A percentile compares a stretch with the other conserved stretches of the same genome.
Conservation (phyloP, 2,113 vertebrate genomes). For the Cavia porcellus region DNA sequence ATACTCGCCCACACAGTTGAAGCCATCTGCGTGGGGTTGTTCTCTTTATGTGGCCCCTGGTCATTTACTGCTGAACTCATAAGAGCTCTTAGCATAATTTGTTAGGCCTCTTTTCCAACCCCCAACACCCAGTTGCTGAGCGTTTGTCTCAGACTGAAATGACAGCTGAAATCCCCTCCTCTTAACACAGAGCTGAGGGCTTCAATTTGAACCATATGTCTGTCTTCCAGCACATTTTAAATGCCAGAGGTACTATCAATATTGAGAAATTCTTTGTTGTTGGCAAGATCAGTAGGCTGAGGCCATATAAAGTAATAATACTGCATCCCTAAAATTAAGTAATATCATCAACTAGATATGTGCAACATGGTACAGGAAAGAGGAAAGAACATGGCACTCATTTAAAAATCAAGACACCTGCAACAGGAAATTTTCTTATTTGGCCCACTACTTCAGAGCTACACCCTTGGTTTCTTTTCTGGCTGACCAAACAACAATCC, state of each 20-base stretch:
- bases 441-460: slow-evolving; percentile 32
- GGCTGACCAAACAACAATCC: slow-evolving; percentile 50
- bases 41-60: slow-evolving; percentile 47
- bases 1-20: not conserved
- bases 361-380: not conserved
- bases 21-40: not conserved
- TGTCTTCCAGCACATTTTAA: slow-evolving; percentile 60
- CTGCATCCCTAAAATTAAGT: not conserved
- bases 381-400: not conserved
- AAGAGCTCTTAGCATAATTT: slow-evolving; percentile 45
- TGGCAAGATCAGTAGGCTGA: slow-evolving; percentile 15
- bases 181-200: slow-evolving; percentile 49
- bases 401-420: slow-evolving; percentile 36
- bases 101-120: slow-evolving; percentile 59
- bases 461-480: slow-evolving; percentile 29
- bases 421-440: slow-evolving; percentile 45
- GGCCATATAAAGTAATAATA: not conserved
- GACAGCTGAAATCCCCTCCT: slow-evolving; percentile 41
- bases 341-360: not conserved
- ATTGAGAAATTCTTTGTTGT: slow-evolving; percentile 67
- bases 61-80: slow-evolving; percentile 44
- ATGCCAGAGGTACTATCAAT: slow-evolving; percentile 53
- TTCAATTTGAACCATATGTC: slow-evolving; percentile 75
- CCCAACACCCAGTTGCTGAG: slow-evolving; percentile 40
- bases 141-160: slow-evolving; percentile 64